Base-by-base conservation (phyloP, 2,888 invertebrate species). In the Aphidius colemani region DNA sequence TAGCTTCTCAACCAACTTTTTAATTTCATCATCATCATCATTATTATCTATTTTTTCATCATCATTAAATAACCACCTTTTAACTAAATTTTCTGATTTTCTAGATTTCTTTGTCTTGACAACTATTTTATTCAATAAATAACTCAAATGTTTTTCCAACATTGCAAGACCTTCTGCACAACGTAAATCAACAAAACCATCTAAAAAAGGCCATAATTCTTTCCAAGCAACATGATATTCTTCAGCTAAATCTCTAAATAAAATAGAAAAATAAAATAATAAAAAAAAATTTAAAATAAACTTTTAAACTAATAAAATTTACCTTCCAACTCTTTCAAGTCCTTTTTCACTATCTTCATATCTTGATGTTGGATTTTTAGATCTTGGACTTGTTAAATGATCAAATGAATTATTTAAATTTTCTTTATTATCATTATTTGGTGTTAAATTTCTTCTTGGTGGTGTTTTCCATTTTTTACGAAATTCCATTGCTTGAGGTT, bases 191-290 rank as follows among this genome's bases (percentile, higher is more conserved):
- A 91, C 86, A 80, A 93, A 95, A 2, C 88, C 87, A 71, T 91
- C 90, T 10, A 97, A 83, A 79, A 97, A 97, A 7, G 91, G 90
- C 97, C 97, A 98, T 83, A 94, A 94, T 77, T 98, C 97, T 67
- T 89, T 90, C 96, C 96, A 97, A 8, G 88, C 87, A 0, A 94
- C 86, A 61, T 90, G 86, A 79, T 88, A 87, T 79, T 91, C 86
- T 68, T 88, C 87, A 0, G 94, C 93, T 69, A 92, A 79, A 69
- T 86, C 85, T 74, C 90, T 90, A 18, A 18, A 18, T 18, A 18
- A 18, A 18, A 18, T 18, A 18, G 49, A 11, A 60, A 46, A 55
- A 64, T 18, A 59, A 53, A 49, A 46, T 11, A 13, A 56, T 8
- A 56, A 3, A 48, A 49, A 57, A 30, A 63, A n/a, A n/a, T n/a